Conservation (phyloP, 2,797 vertebrate genomes). For the Thalassophryne amazonica region DNA sequence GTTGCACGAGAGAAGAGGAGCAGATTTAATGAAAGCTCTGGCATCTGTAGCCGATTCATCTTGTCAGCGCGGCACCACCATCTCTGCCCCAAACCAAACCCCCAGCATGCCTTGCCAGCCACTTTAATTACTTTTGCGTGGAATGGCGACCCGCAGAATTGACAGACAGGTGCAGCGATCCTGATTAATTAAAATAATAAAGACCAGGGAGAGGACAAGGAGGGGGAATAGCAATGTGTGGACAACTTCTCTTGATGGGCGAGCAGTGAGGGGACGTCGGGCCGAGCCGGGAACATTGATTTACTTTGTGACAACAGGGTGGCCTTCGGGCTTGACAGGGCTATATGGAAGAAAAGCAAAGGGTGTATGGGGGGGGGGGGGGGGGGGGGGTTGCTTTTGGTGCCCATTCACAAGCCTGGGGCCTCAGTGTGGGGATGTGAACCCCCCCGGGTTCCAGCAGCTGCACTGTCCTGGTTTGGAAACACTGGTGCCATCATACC, state of each 20-base stretch:
- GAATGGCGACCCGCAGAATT: conserved; percentile 54
- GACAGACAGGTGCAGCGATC: conserved; percentile 77
- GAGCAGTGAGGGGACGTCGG: conserved; percentile 47
- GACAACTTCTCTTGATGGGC: conserved; percentile 56
- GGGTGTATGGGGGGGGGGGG: background rate
- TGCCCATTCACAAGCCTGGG: conserved; percentile 47
- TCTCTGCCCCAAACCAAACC: conserved; percentile 71
- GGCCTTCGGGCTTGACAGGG: conserved; percentile 61
- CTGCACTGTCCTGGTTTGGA: conserved; percentile 46
- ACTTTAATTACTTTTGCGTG: conserved; percentile 74
- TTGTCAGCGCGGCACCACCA: conserved; percentile 61
- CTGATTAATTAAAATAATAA: conserved; percentile 82
- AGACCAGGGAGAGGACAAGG: conserved; percentile 34
- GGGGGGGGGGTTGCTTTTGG: conserved; percentile 6
- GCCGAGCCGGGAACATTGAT: conserved; percentile 59
- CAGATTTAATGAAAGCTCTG: conserved; percentile 71
- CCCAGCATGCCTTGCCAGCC: conserved; percentile 69
- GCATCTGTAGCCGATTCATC: conserved; percentile 72
- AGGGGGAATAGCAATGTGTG: conserved; percentile 51
- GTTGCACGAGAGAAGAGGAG: conserved; percentile 30
- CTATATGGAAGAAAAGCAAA: conserved; percentile 23
- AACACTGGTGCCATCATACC: conserved; percentile 52
- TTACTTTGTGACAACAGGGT: conserved; percentile 59
- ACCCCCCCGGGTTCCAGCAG: conserved; percentile 42
- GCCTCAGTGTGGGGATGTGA: conserved; percentile 35